These are phyloP conservation scores for Saiga tatarica DNA, from an alignment of 2,113 vertebrate genomes.

Conservation along the genomic window DNA sequence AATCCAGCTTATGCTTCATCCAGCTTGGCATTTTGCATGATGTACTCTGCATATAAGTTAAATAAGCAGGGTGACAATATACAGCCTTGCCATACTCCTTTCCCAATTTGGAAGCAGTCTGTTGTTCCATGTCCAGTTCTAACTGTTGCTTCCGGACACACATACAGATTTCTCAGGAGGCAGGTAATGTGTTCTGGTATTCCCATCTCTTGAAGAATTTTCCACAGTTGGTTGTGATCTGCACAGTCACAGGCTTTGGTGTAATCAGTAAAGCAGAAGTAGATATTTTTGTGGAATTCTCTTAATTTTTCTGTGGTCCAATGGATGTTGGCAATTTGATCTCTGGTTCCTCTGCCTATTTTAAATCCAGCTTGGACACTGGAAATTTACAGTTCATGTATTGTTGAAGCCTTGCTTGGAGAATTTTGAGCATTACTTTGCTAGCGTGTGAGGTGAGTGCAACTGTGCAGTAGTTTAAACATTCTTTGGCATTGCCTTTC, in stretches of 20 bases:
- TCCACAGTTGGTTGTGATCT: background rate
- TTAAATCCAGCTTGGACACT: background rate
- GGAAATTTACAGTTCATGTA: background rate
- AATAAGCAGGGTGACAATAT: background rate
- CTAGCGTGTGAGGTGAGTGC: background rate
- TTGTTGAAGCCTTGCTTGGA: background rate
- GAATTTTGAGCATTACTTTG: background rate
- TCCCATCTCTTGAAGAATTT: background rate
- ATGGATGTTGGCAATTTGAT: background rate
- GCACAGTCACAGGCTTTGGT: background rate
- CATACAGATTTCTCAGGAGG: background rate
- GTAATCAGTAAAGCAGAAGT: background rate
- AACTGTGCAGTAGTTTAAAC: background rate
- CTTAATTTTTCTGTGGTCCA: background rate
- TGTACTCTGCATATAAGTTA: background rate
- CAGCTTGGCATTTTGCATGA: background rate
- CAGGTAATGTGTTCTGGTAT: background rate
- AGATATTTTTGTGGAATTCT: background rate
- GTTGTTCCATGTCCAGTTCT: background rate
- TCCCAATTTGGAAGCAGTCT: background rate
- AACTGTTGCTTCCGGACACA: background rate
- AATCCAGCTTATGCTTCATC: background rate
- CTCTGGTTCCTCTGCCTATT: background rate
- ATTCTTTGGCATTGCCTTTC: background rate
- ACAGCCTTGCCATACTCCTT: background rate